Base-by-base conservation (phyloP, 2,797 vertebrate species). In the Chrysolophus pictus region DNA sequence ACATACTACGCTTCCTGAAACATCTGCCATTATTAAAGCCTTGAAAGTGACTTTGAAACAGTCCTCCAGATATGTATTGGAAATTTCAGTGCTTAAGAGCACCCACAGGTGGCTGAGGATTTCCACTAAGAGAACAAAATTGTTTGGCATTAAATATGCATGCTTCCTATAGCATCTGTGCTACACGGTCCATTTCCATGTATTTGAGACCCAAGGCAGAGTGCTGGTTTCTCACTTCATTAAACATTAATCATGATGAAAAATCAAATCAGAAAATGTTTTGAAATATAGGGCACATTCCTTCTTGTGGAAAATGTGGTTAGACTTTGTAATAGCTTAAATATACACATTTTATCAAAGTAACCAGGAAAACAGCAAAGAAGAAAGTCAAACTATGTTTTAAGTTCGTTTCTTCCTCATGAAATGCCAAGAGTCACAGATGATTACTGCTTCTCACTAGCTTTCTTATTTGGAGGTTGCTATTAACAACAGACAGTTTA, bases 381-480 rank as follows among this genome's bases (percentile, higher is more conserved):
- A 67, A 41, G 10, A 56, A 80, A 70, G 19, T 17, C 33, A 89
- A 71, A 21, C 41, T 12, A 8, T 46, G 72, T 74, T 46, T 67
- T 14, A 3, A 73, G 42, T 49, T 41, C 26, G 33, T 58, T n/a
- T 80, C 83, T 84, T 73, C 72, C 56, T 77, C 15, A 5, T 18
- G 14, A 55, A 83, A 47, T 3, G 29, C 67, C 85, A 81, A 26
- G 82, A 77, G 14, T 71, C 83, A 74, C 67, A 91, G 63, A 60
- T 79, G 22, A 71, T 76, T 81, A 71, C 8, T 58, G 26, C 37
- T 60, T 15, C 2, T 37, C 37, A 79, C 31, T 58, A 42, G 44
- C 47, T 82, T 70, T 67, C 90, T 62, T 53, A 59, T 88, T 91
- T 92, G 65, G 65, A 58, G 39, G 76, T 86, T 88, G 78, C 41